A percentile compares a stretch with the other conserved stretches of the same genome.
phyloP scores from a whole-genome alignment of 2,888 invertebrate genomes.

The Cetonia aurata region DNA sequence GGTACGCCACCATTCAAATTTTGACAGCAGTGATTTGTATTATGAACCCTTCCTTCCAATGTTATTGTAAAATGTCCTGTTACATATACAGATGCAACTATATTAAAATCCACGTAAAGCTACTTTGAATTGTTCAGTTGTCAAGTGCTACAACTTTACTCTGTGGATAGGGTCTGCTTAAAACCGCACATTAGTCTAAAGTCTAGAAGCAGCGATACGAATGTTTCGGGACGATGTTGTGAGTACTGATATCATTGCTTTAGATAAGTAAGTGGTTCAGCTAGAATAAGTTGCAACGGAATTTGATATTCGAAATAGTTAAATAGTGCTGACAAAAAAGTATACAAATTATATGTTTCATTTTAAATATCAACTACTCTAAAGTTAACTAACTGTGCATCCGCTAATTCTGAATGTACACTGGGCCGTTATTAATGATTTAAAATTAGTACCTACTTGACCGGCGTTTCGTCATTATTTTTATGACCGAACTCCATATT shows the following conservation, averaged over 20 bases:
- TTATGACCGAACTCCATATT: constrained; percentile 28
- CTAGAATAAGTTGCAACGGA: neutral
- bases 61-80: constrained; percentile 20
- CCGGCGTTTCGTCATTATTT: constrained; percentile 28
- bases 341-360: no score
- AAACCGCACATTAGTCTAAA: neutral
- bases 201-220: no score
- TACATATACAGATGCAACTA: no score
- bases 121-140: no score
- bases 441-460: constrained; percentile 19
- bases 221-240: neutral
- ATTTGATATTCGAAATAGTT: no score
- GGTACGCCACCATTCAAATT: neutral
- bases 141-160: no score
- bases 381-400: no score
- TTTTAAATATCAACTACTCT: no score
- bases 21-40: constrained; percentile 31
- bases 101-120: no score
- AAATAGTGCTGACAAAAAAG: no score
- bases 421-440: constrained; percentile 23
- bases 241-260: neutral
- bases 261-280: constrained; percentile 2
- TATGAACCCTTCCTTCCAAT: constrained; percentile 34
- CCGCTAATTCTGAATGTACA: no score
- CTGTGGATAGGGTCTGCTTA: neutral